phyloP scores from a whole-genome alignment of 2,113 vertebrate species.

The Trichomycterus rosablanca region DNA sequence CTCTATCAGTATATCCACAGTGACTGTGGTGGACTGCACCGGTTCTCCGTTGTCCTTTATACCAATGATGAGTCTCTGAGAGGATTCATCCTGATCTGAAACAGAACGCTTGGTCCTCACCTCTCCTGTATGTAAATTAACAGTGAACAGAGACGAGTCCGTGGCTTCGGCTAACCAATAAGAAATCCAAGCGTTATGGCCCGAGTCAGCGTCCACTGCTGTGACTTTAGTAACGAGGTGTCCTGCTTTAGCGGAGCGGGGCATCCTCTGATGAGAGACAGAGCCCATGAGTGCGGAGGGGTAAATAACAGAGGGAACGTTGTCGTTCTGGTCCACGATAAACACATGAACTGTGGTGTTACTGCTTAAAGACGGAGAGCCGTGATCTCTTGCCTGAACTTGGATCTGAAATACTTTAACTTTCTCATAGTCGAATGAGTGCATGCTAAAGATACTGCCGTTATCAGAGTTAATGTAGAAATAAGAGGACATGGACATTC shows the following conservation, averaged over 20 bases:
- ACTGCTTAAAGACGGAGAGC: conserved; percentile 55
- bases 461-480: conserved; percentile 78
- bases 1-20: conserved; percentile 65
- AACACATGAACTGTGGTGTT: conserved; percentile 67
- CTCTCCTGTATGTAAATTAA: conserved; percentile 67
- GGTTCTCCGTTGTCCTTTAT: conserved; percentile 68
- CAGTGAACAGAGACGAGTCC: conserved; percentile 61
- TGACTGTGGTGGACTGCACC: conserved; percentile 62
- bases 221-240: conserved; percentile 69
- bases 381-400: conserved; percentile 59
- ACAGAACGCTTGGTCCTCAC: conserved; percentile 64
- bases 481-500: conserved; percentile 66
- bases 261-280: conserved; percentile 59
- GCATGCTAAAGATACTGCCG: conserved; percentile 70
- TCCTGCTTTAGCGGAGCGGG: conserved; percentile 59
- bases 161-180: conserved; percentile 64
- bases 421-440: conserved; percentile 76
- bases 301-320: conserved; percentile 60
- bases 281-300: conserved; percentile 55
- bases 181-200: conserved; percentile 70
- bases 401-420: conserved; percentile 69
- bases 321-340: conserved; percentile 72
- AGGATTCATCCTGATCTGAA: conserved; percentile 56
- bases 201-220: conserved; percentile 69
- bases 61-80: conserved; percentile 62